Percentiles rank a stretch among this genome's conserved stretches.
These are phyloP conservation scores for Acrocephalus scirpaceus DNA, from an alignment of 2,797 vertebrate genomes.

Conservation along the genomic window DNA sequence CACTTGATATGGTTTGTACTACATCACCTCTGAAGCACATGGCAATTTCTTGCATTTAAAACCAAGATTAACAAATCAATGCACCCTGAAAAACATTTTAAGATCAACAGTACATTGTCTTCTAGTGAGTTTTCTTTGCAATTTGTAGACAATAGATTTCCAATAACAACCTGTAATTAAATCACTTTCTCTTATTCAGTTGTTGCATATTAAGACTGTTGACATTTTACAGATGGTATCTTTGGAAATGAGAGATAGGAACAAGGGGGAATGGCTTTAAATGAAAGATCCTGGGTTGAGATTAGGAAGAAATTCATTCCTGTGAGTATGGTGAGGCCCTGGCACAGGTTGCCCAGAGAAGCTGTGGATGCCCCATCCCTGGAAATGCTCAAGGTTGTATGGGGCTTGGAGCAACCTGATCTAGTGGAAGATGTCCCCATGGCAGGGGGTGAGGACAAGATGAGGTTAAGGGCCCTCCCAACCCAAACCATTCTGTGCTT, in stretches of 20 bases:
- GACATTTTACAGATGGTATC: conserved; percentile 54
- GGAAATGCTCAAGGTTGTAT: background rate
- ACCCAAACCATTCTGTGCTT: background rate
- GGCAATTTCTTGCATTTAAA: background rate
- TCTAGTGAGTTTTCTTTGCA: conserved; percentile 67
- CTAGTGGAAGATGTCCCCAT: rapidly evolving
- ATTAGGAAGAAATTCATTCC: background rate
- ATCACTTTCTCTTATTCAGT: conserved; percentile 67
- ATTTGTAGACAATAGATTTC: conserved; percentile 72
- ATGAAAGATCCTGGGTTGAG: background rate
- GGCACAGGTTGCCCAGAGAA: background rate
- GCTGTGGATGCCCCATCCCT: background rate
- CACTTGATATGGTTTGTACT: background rate
- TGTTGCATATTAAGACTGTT: conserved; percentile 10
- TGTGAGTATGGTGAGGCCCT: background rate
- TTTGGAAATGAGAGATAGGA: conserved; percentile 51
- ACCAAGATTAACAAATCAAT: background rate
- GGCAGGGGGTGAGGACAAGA: background rate
- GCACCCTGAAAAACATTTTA: background rate
- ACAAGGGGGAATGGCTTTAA: background rate
- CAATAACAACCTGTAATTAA: conserved; percentile 76
- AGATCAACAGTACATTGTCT: background rate
- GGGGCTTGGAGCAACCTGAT: background rate
- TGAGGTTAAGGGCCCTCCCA: background rate
- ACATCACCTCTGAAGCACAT: background rate